A percentile compares a stretch with the other conserved stretches of the same genome.
These are phyloP conservation scores for Dryobota labecula DNA, from an alignment of 2,888 invertebrate genomes.

Conservation along the genomic window DNA sequence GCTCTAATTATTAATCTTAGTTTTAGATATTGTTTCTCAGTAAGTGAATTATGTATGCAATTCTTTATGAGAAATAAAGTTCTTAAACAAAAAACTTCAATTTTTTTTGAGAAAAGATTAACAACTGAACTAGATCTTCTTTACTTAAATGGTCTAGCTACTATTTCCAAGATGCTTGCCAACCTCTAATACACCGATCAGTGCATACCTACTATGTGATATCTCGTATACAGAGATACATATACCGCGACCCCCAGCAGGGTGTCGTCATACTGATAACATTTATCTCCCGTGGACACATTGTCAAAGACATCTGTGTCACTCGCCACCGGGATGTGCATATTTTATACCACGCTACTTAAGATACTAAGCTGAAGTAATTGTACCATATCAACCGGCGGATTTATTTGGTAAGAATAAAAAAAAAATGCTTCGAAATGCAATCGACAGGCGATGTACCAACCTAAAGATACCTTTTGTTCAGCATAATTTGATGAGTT, in stretches of 20 bases:
- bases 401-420: not conserved
- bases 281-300: constrained; percentile 51
- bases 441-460: not conserved
- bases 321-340: constrained; percentile 24
- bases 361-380: not conserved
- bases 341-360: not conserved
- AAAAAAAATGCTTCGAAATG: not conserved
- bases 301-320: constrained; percentile 58
- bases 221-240: constrained; percentile 5
- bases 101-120: not conserved
- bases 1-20: too few species aligned
- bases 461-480: not conserved
- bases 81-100: too few species aligned
- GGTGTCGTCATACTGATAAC: constrained; percentile 62
- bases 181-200: not conserved
- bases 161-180: not conserved
- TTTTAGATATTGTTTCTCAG: too few species aligned
- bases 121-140: not conserved
- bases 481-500: not conserved
- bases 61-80: too few species aligned
- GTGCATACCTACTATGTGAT: constrained; percentile 17
- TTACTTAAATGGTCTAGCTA: not conserved
- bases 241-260: constrained; percentile 72
- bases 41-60: too few species aligned
- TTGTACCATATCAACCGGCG: not conserved